These are phyloP conservation scores for Nezara viridula DNA, from an alignment of 2,888 invertebrate species.

Conservation along the genomic window DNA sequence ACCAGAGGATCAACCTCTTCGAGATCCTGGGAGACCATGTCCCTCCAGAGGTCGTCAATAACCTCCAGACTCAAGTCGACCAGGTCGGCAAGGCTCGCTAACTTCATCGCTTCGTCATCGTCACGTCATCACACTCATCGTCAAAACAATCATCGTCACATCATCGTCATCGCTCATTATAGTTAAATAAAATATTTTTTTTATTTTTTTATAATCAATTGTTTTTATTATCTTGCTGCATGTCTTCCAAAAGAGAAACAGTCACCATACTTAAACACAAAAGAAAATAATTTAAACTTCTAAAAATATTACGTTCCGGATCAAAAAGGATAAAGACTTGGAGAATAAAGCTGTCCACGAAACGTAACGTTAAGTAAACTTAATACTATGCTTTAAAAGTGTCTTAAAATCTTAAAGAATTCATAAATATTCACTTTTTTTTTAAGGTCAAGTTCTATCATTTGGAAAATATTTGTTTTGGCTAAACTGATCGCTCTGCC, in stretches of 20 bases:
- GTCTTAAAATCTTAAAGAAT: no score
- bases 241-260: neutral
- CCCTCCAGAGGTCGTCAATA: conserved; percentile 89
- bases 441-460: no score
- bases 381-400: no score
- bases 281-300: no score
- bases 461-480: no score
- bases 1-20: conserved; percentile 86
- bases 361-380: no score
- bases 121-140: neutral
- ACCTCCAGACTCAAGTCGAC: conserved; percentile 87
- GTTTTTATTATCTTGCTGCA: neutral
- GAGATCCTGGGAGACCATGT: conserved; percentile 89
- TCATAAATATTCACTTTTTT: no score
- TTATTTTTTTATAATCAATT: neutral
- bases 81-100: conserved; percentile 75
- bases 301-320: no score
- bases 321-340: no score
- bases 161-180: neutral
- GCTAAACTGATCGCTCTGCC: no score
- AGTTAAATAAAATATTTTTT: conserved; percentile 48
- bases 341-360: no score
- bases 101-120: neutral
- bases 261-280: neutral
- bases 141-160: neutral